Evolutionary conservation across 2,113 vertebrate genomes (phyloP).

Genomic region (Taurulus bubalis): DNA sequence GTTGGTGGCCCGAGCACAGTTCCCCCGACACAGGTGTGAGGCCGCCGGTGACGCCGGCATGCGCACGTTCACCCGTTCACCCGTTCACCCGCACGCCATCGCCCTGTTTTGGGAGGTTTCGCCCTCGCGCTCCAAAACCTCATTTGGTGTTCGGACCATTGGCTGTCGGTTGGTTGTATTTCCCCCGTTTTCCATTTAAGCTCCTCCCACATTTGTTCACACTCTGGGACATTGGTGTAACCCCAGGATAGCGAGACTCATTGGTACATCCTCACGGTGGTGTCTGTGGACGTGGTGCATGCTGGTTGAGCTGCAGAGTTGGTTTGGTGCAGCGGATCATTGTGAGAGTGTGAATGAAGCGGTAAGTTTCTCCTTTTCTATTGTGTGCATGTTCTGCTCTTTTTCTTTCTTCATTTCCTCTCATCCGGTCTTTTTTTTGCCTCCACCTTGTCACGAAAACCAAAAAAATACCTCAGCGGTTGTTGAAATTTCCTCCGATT

Average conservation of each 20-base stretch:
- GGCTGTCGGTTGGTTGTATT: slow-evolving; percentile 28
- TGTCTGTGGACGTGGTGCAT: slow-evolving; percentile 85
- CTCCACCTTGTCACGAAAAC: neutral
- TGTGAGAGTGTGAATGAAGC: slow-evolving; percentile 39
- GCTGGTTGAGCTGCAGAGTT: slow-evolving; percentile 91
- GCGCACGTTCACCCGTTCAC: slow-evolving; percentile 78
- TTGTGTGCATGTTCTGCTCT: slow-evolving; percentile 54
- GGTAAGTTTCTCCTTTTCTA: slow-evolving; percentile 72
- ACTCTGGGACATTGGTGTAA: neutral
- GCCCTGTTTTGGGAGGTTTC: slow-evolving; percentile 46
- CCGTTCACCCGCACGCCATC: slow-evolving; percentile 43
- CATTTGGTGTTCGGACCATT: slow-evolving; percentile 32
- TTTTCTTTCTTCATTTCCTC: slow-evolving; percentile 22
- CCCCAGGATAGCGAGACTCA: neutral
- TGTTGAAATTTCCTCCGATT: too few relatives aligned
- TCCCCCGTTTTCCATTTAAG: slow-evolving; percentile 52
- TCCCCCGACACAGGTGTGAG: slow-evolving; percentile 91
- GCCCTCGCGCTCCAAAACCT: slow-evolving; percentile 5
- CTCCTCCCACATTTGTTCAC: neutral
- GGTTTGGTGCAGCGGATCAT: slow-evolving; percentile 41
- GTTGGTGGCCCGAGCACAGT: slow-evolving; percentile 96
- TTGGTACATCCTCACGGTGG: slow-evolving; percentile 67
- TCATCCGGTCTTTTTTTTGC: slow-evolving; percentile 16
- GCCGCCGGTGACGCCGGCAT: slow-evolving; percentile 87
- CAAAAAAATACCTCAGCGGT: slow-evolving; percentile 16